Percentiles rank a stretch among this genome's conserved stretches.
Evolutionary conservation across 2,888 invertebrate species (phyloP).

Genomic region (Seira musarum): DNA sequence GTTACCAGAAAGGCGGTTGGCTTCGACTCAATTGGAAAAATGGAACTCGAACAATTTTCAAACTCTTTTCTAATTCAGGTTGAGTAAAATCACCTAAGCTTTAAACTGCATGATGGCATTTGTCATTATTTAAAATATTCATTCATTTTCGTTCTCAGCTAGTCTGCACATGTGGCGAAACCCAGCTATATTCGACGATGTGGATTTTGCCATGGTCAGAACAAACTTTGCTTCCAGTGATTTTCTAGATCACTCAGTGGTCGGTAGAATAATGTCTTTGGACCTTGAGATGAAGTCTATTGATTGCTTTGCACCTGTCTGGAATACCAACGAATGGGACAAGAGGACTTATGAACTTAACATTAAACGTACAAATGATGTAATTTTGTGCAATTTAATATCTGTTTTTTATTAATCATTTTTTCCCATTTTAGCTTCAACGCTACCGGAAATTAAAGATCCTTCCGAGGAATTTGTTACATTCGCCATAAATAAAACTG

Average conservation of each 20-base stretch:
- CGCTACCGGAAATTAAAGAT: neutral
- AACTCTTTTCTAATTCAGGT: too few relatives aligned
- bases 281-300: slow-evolving; percentile 25
- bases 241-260: too few relatives aligned
- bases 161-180: neutral
- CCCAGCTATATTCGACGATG: neutral
- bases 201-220: neutral
- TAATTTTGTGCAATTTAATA: too few relatives aligned
- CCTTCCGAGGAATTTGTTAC: neutral
- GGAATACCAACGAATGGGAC: slow-evolving; percentile 20
- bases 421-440: neutral
- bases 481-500: slow-evolving; percentile 7
- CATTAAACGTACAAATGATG: neutral
- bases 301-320: slow-evolving; percentile 30
- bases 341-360: slow-evolving; percentile 1
- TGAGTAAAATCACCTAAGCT: too few relatives aligned
- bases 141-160: neutral
- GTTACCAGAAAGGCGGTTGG: slow-evolving; percentile 6
- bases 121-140: neutral
- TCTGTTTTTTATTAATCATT: neutral
- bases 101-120: neutral
- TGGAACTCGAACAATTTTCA: slow-evolving; percentile 2
- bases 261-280: neutral
- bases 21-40: slow-evolving; percentile 37
- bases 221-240: too few relatives aligned